Evolutionary conservation across 2,113 vertebrate genomes (phyloP).

Genomic region (Calyptommatus sinebrachiatus): DNA sequence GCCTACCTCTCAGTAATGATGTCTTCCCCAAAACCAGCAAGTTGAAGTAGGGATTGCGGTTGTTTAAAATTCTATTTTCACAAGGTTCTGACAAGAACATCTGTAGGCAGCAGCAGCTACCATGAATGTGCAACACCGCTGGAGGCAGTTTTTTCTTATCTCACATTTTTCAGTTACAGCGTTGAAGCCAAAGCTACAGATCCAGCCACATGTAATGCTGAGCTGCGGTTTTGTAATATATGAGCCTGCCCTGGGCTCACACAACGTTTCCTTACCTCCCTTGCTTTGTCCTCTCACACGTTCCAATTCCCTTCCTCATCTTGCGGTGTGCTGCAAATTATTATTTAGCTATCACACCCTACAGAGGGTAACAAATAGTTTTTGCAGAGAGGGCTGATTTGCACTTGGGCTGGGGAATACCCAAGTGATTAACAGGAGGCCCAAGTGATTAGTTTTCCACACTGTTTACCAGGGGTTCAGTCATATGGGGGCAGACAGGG

Average conservation of each 20-base stretch:
- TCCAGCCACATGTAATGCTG: not conserved
- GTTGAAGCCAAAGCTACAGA: not conserved
- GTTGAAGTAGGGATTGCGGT: not conserved
- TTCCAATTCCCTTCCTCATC: not conserved
- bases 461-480: no score
- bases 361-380: not conserved
- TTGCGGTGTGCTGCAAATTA: not conserved
- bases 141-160: not conserved
- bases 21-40: not conserved
- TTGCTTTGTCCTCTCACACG: not conserved
- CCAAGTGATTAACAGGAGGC: no score
- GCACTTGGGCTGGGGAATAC: no score
- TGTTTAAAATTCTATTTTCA: not conserved
- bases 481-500: no score
- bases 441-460: no score
- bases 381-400: not conserved
- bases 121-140: not conserved
- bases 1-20: not conserved
- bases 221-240: not conserved
- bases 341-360: not conserved
- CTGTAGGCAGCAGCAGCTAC: not conserved
- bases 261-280: not conserved
- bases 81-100: not conserved
- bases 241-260: not conserved
- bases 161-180: no score